Evolutionary conservation across 2,888 invertebrate species (phyloP), one percentile per base, ranked within the genome.

Genomic region (Catonia carolina): DNA sequence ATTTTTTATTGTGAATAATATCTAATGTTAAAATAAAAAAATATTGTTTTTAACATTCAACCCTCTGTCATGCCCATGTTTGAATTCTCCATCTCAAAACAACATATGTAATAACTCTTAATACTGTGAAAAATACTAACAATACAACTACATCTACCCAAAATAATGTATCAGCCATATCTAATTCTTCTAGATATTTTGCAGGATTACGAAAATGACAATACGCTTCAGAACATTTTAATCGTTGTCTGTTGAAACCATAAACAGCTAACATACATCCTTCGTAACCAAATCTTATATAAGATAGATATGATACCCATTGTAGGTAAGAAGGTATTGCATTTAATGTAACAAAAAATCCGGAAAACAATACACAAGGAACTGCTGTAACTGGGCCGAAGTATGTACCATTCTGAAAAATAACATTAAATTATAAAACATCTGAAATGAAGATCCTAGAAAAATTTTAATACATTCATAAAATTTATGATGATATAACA

Each of bases 231-330:
- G 84, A 84, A 72, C 96, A 96, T 65, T 86, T 80, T 53, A 96
- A 75, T 67, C 88, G 86, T 62, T 84, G 84, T 51, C 95, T 79
- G 63, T 86, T 83, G 71, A 85, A 84, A 22, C 94, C 93, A 70
- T 95, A 95, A n/a, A 94, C 87, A 2, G 91, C 84, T 41, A 93
- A 81, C 83, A 96, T 86, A 53, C 87, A 85, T 5, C 94, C 94
- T 75, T 95, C 94, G 74, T 95, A 96, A 31, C 92, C 89, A 70
- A 94, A 96, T 55, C 87, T 81, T 53, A 93, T 86, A 72, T 93
- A 95, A 65, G 92, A 93, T 22, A 89, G 77, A 71, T 94, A 94
- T 1, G 93, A 86, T 17, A 95, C 76, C 88, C 94, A 93, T 67
- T 84, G 85, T 51, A 96, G 76, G 71, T 94, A 95, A 54, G 80